Percentiles rank a stretch among this genome's conserved stretches.
phyloP scores from a whole-genome alignment of 2,113 vertebrate genomes.

The Oncorhynchus kisutch region DNA sequence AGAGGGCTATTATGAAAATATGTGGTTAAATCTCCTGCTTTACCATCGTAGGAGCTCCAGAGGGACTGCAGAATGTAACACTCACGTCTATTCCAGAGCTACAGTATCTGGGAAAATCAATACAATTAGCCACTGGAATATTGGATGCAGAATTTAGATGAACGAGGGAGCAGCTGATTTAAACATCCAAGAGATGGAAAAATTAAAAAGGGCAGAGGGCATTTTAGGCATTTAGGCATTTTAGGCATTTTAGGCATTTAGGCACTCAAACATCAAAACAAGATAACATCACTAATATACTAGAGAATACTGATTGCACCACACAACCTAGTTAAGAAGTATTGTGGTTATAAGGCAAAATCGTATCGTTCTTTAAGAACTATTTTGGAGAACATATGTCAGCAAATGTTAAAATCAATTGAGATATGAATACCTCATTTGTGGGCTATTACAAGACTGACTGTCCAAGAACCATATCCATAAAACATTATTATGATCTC shows the following conservation, averaged over 20 bases:
- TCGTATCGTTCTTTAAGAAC: background rate
- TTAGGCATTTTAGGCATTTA: background rate
- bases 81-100: background rate
- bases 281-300: background rate
- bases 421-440: background rate
- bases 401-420: background rate
- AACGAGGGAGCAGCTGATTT: background rate
- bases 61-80: conserved; percentile 1
- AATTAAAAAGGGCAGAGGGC: background rate
- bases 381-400: background rate
- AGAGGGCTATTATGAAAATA: background rate
- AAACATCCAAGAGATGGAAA: background rate
- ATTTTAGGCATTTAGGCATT: background rate
- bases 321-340: background rate
- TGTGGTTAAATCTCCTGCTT: background rate
- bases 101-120: background rate
- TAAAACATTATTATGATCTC: background rate
- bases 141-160: background rate
- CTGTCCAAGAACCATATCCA: background rate
- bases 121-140: background rate
- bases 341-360: background rate
- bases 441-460: background rate
- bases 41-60: background rate
- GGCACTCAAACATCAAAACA: background rate
- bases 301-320: background rate